These are phyloP conservation scores for Iselma pallidipennis DNA, from an alignment of 2,888 invertebrate species.

Conservation along the genomic window DNA sequence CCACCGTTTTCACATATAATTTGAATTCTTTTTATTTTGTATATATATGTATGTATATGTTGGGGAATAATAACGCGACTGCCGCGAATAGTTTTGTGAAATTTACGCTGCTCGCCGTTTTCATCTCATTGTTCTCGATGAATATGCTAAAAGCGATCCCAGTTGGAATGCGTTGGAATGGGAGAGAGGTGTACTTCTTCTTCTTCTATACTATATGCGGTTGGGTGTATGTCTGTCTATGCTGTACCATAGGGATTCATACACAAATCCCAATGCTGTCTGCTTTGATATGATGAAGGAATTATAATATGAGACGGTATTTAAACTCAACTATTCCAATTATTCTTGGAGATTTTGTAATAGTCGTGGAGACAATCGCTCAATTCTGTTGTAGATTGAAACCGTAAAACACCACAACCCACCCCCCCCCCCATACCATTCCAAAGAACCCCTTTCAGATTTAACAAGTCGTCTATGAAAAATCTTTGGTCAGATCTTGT, in stretches of 20 bases:
- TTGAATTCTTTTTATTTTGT: constrained; percentile 56
- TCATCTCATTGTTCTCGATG: constrained; percentile 56
- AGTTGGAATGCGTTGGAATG: constrained; percentile 39
- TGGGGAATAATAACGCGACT: constrained; percentile 53
- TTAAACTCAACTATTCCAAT: constrained; percentile 24
- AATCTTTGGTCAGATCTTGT: too few relatives aligned
- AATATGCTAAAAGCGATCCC: constrained; percentile 52
- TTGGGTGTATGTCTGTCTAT: constrained; percentile 11
- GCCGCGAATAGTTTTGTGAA: constrained; percentile 56
- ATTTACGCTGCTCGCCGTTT: constrained; percentile 53
- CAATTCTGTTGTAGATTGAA: too few relatives aligned
- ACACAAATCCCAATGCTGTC: constrained; percentile 22
- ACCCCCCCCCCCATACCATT: too few relatives aligned
- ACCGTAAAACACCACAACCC: too few relatives aligned
- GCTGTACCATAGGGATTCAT: constrained; percentile 12
- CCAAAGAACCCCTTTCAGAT: too few relatives aligned
- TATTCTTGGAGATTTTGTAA: constrained; percentile 16
- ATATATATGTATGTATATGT: constrained; percentile 28
- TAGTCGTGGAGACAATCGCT: not conserved
- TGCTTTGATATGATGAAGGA: constrained; percentile 26
- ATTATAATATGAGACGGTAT: constrained; percentile 20
- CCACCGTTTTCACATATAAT: constrained; percentile 49
- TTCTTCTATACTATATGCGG: constrained; percentile 30
- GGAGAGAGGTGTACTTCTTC: constrained; percentile 6
- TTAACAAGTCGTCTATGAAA: too few relatives aligned